These are phyloP conservation scores for Diploscapter pachys DNA, from an alignment of 1,140 invertebrate genomes.

Conservation along the genomic window DNA sequence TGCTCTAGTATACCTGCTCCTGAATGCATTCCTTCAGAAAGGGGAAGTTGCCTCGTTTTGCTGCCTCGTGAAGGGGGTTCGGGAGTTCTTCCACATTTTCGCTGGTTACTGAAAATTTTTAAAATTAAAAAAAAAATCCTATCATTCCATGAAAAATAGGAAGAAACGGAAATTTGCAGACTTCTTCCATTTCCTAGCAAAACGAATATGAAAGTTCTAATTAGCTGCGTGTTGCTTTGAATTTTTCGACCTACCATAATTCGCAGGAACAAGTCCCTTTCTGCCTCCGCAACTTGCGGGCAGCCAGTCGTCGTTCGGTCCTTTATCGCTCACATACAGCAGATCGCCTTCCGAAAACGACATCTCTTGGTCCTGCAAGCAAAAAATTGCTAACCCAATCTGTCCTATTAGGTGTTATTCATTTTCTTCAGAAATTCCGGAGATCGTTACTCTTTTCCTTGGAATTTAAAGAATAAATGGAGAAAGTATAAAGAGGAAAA, in stretches of 20 bases:
- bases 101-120: conserved; percentile 62
- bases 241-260: conserved; percentile 65
- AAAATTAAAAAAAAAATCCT: background rate
- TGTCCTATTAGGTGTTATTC: no score
- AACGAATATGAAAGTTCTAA: no score
- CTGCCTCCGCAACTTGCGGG: conserved; percentile 67
- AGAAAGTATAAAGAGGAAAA: background rate
- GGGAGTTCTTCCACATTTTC: conserved; percentile 68
- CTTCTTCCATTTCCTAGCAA: no score
- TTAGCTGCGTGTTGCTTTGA: no score
- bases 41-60: conserved; percentile 69
- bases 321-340: conserved; percentile 68
- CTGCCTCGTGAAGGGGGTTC: conserved; percentile 71
- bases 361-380: conserved; percentile 60
- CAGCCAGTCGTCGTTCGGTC: conserved; percentile 66
- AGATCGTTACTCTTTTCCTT: no score
- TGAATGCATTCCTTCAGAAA: conserved; percentile 69
- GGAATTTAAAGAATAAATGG: no score
- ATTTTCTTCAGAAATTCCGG: no score
- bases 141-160: no score
- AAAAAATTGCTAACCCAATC: no score
- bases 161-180: no score
- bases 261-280: conserved; percentile 69
- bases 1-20: conserved; percentile 63
- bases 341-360: conserved; percentile 71